A percentile compares a stretch with the other conserved stretches of the same genome.
Conservation (phyloP, 2,797 vertebrate genomes). For the Tinamus major region DNA sequence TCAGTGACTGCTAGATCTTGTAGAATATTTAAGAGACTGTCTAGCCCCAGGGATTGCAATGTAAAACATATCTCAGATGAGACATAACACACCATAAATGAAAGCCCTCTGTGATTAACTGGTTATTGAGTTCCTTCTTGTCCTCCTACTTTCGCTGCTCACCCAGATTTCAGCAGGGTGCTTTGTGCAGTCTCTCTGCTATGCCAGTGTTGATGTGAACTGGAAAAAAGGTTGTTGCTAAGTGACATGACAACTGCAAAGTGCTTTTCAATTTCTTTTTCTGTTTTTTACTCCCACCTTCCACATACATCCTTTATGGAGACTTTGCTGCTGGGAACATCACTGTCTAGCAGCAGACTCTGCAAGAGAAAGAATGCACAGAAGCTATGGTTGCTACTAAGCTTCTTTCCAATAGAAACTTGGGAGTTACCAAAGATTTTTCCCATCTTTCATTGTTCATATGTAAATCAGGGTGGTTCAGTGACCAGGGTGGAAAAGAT, state of each 20-base stretch:
- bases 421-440: background rate
- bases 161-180: background rate
- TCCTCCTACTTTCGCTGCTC: background rate
- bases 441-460: fast-evolving
- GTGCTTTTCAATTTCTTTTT: slow-evolving; percentile 48
- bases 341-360: background rate
- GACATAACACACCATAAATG: background rate
- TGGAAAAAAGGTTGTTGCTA: slow-evolving; percentile 45
- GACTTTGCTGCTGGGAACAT: slow-evolving; percentile 32
- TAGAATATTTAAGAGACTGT: background rate
- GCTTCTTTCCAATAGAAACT: background rate
- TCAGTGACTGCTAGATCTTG: background rate
- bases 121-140: background rate
- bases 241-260: slow-evolving; percentile 66
- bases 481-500: background rate
- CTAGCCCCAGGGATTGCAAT: background rate
- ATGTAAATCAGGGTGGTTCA: background rate
- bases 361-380: background rate
- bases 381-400: background rate
- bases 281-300: slow-evolving; percentile 69
- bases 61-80: fast-evolving
- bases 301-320: slow-evolving; percentile 5
- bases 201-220: background rate
- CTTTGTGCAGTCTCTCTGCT: slow-evolving; percentile 22
- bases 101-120: background rate